Conservation (phyloP, 2,797 vertebrate genomes). For the Odontamblyopus lacepedii region DNA sequence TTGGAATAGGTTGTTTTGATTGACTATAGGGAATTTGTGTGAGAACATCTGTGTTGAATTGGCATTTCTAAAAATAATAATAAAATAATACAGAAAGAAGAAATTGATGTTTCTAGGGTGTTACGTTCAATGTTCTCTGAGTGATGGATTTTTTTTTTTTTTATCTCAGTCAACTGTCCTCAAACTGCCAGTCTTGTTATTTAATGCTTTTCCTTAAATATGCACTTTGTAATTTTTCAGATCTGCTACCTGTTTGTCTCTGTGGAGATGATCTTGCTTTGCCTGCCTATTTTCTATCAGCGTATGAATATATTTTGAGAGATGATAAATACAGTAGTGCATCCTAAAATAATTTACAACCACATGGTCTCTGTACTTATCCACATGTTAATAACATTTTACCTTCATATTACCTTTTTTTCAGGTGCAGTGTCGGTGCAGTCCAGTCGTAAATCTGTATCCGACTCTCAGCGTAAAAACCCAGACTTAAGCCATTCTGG, state of each 20-base stretch:
- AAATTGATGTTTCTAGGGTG: neutral
- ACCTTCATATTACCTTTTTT: neutral
- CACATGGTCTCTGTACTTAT: neutral
- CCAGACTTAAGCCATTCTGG: conserved; percentile 52
- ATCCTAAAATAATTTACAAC: neutral
- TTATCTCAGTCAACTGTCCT: neutral
- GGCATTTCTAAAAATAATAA: too few species aligned
- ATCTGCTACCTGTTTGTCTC: too few species aligned
- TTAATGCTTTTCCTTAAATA: neutral
- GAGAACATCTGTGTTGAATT: neutral
- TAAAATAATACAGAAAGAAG: too few species aligned
- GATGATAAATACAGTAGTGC: neutral
- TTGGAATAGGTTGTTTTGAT: neutral
- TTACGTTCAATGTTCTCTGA: neutral
- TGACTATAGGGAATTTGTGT: neutral
- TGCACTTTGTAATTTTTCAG: neutral
- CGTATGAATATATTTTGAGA: neutral
- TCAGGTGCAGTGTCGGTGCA: conserved; percentile 75
- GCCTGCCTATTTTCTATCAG: too few species aligned
- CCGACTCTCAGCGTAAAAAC: conserved; percentile 74
- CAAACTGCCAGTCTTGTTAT: neutral
- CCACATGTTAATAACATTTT: neutral
- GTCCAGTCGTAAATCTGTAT: conserved; percentile 73
- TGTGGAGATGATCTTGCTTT: too few species aligned
- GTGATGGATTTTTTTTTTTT: neutral